Conservation (phyloP, 2,797 vertebrate species). For the Myoxocephalus aenaeus region DNA sequence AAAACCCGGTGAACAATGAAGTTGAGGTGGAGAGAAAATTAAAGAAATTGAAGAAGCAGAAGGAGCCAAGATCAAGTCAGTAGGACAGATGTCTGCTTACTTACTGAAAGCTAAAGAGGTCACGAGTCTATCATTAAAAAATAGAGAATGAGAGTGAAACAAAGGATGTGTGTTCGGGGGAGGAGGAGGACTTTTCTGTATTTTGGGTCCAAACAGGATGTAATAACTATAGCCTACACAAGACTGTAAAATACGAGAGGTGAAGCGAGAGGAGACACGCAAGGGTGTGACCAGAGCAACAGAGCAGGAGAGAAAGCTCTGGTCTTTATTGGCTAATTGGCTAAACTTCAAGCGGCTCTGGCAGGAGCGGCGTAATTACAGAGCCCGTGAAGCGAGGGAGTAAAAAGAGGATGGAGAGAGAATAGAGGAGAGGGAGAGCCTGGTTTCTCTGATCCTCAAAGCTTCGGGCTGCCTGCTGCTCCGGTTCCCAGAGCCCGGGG, state of each 20-base stretch:
- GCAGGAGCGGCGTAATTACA: conserved; percentile 76
- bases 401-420: conserved; percentile 46
- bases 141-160: conserved; percentile 28
- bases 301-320: conserved; percentile 62
- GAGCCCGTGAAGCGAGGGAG: conserved; percentile 52
- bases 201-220: conserved; percentile 34
- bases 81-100: conserved; percentile 40
- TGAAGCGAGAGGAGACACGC: conserved; percentile 44
- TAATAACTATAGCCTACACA: conserved; percentile 18
- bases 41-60: conserved; percentile 24
- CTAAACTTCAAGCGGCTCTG: conserved; percentile 74
- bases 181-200: conserved; percentile 24
- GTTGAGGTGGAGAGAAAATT: conserved; percentile 17
- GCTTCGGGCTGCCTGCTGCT: conserved; percentile 33
- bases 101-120: conserved; percentile 37
- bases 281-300: conserved; percentile 59
- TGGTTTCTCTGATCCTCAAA: conserved; percentile 56
- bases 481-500: conserved; percentile 29
- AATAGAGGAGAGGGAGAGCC: conserved; percentile 46
- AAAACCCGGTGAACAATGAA: conserved; percentile 23
- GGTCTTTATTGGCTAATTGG: conserved; percentile 82
- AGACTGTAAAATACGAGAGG: conserved; percentile 29
- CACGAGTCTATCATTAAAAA: conserved; percentile 8
- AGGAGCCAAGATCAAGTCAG: conserved; percentile 52
- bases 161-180: conserved; percentile 39